Conservation (phyloP, 1,140 invertebrate genomes). For the Branchinecta lindahli region DNA sequence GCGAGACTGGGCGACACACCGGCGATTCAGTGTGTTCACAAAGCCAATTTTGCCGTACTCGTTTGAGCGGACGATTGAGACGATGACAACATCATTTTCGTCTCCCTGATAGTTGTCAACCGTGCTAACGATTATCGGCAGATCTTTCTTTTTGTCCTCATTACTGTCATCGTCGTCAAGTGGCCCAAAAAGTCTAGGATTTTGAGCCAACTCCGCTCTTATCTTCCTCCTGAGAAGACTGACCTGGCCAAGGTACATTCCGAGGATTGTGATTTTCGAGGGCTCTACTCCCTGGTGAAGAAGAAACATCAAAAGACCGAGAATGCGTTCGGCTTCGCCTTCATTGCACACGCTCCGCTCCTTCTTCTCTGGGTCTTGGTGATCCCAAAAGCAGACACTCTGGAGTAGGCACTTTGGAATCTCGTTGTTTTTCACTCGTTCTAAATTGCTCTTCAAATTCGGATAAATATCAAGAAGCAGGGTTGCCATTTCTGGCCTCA, state of each 20-base stretch:
- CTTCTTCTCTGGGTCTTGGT: not conserved
- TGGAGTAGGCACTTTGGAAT: conserved; percentile 10
- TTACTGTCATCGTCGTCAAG: not conserved
- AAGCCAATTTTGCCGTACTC: conserved; percentile 21
- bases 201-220: not conserved
- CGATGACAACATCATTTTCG: conserved; percentile 25
- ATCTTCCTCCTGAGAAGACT: conserved; percentile 6
- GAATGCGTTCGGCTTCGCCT: conserved; percentile 11
- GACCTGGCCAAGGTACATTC: conserved; percentile 12
- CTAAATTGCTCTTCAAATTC: conserved; percentile 6
- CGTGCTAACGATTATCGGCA: conserved; percentile 7
- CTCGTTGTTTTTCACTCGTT: not conserved
- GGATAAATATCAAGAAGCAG: conserved; percentile 21
- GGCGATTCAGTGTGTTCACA: conserved; percentile 22
- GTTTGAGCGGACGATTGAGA: conserved; percentile 25
- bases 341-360: conserved; percentile 12
- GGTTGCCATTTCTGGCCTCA: conserved; percentile 24
- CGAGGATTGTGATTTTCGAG: conserved; percentile 11
- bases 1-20: conserved; percentile 24
- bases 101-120: conserved; percentile 24
- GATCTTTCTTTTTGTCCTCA: not conserved
- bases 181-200: not conserved
- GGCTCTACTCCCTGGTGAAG: conserved; percentile 11
- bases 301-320: conserved; percentile 11
- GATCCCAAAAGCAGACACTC: conserved; percentile 14